phyloP scores from a whole-genome alignment of 2,797 vertebrate species.

The Pitangus sulphuratus region DNA sequence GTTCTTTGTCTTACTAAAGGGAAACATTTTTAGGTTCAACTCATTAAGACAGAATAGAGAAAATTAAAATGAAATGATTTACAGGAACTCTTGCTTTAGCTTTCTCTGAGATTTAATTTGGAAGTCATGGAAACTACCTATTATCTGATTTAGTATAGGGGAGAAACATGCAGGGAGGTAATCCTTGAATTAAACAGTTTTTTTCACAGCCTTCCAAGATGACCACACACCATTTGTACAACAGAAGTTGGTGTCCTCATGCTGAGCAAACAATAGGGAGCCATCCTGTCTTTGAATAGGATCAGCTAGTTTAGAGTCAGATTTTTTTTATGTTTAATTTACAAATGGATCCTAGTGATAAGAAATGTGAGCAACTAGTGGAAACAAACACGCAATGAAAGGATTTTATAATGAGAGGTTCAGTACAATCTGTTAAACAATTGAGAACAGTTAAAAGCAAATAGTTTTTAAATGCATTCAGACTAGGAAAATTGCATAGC shows the following conservation, averaged over 20 bases:
- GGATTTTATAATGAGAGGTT: constrained; percentile 90
- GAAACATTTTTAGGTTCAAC: constrained; percentile 47
- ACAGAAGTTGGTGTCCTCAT: constrained; percentile 95
- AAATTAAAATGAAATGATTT: constrained; percentile 73
- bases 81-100: constrained; percentile 81
- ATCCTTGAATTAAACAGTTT: constrained; percentile 99
- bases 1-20: constrained; percentile 43
- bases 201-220: constrained; percentile 87
- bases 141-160: constrained; percentile 96
- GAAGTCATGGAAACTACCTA: constrained; percentile 99
- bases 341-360: constrained; percentile 98
- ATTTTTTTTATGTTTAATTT: constrained; percentile 97
- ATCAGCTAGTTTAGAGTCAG: constrained; percentile 88
- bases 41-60: constrained; percentile 48
- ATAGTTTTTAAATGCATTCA: constrained; percentile 76
- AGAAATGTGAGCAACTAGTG: constrained; percentile 93
- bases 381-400: constrained; percentile 88
- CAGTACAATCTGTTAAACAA: constrained; percentile 94
- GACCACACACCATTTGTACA: constrained; percentile 95
- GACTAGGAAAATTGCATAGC: constrained; percentile 64
- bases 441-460: constrained; percentile 84
- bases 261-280: constrained; percentile 98
- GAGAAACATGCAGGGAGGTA: constrained; percentile 97
- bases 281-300: constrained; percentile 99
- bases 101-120: constrained; percentile 91